Base-by-base conservation (phyloP, 2,888 invertebrate species). In the Plagodis pulveraria region DNA sequence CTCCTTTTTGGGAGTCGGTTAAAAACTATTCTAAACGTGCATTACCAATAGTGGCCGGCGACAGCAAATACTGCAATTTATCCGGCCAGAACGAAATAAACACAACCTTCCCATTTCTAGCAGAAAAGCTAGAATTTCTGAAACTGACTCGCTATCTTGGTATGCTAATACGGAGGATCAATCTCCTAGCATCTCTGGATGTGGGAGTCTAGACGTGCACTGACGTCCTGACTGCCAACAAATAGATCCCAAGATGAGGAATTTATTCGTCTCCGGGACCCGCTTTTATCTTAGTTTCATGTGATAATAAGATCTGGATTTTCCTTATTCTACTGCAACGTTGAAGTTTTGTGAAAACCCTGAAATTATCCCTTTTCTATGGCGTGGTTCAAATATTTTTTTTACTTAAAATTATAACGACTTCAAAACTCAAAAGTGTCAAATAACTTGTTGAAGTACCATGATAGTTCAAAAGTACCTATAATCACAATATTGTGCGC, bases 81-180 rank as follows among this genome's bases (percentile, higher is more conserved):
- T 50, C 50, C 50, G 58, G 36, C 54, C 10, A 58, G 50, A 50
- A n/a, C 12, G 22, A 22, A 22, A 6, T 6, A 7, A 40, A 41
- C 6, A 9, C 8, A 49, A 51, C 33, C 6, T 35, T 8, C 42
- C 36, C 51, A 53, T 40, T 33, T 50, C 46, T 41, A 50, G 42
- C 32, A 47, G 46, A 53, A 51, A 53, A 45, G 46, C 46, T 54
- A 53, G 58, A 46, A 53, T 46, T 49, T 54, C 42, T 55, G 65
- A 67, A 66, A 66, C 68, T 67, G 63, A 62, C 58, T 64, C 63
- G 51, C 67, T 73, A 73, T 74, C 76, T 71, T 65, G 69, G 62
- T 78, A 85, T 83, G 84, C 78, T 81, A 84, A 84, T 86, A 74
- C 72, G 62, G 40, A 64, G 76, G 79, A 83, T 86, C 86, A 81